Evolutionary conservation across 1,140 invertebrate genomes (phyloP).

Genomic region (Oedothorax gibbosus): DNA sequence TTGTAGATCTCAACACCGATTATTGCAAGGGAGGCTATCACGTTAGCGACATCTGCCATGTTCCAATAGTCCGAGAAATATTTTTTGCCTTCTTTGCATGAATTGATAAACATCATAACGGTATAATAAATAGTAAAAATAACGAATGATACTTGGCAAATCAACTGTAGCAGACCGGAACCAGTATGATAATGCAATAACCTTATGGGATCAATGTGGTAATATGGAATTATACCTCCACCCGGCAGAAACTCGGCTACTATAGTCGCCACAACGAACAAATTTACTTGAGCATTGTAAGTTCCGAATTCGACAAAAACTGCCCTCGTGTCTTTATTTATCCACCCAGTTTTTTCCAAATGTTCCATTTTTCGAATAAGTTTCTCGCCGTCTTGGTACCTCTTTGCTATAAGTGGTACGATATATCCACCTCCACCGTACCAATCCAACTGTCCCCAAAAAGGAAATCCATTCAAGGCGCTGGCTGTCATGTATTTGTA

Average conservation of each 20-base stretch:
- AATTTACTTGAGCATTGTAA: conserved; percentile 72
- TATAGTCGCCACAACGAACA: conserved; percentile 71
- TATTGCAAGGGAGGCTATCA: conserved; percentile 67
- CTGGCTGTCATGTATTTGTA: conserved; percentile 65
- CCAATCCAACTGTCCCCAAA: conserved; percentile 68
- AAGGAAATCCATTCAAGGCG: conserved; percentile 68
- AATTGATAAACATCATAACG: conserved; percentile 64
- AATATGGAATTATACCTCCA: conserved; percentile 70
- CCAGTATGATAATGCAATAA: conserved; percentile 66
- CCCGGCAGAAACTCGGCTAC: conserved; percentile 70
- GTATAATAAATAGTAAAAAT: conserved; percentile 71
- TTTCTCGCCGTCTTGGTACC: conserved; percentile 60
- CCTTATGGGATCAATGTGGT: conserved; percentile 70
- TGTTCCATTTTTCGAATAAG: conserved; percentile 66
- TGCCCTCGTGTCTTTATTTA: conserved; percentile 72
- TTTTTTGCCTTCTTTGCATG: conserved; percentile 62
- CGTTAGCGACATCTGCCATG: conserved; percentile 69
- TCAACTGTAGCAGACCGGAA: conserved; percentile 64
- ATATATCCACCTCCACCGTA: conserved; percentile 74
- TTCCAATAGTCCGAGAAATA: conserved; percentile 71
- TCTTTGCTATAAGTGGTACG: conserved; percentile 68
- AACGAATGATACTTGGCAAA: conserved; percentile 67
- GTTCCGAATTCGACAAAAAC: conserved; percentile 73
- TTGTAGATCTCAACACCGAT: conserved; percentile 70
- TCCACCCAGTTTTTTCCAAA: conserved; percentile 70